Evolutionary conservation across 2,888 invertebrate genomes (phyloP), one percentile per base, ranked within the genome.

Genomic region (Lithophane ornitopus): DNA sequence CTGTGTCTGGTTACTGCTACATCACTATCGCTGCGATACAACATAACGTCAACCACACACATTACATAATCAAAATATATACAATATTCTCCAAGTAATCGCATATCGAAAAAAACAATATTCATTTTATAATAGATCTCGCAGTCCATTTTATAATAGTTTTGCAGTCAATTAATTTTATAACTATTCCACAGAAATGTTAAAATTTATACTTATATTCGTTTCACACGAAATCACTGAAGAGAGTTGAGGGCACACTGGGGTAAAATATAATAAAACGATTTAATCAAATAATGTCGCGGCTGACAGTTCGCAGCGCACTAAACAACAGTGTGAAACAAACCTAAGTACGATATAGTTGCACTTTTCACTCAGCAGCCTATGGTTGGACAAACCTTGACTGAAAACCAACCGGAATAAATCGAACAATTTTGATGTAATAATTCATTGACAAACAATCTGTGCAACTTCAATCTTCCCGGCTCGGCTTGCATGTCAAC

Each of bases 151-250:
- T 69, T 46, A 81, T 26, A 70, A 77, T 81, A 67, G 46, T 71
- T 49, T 76, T 59, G 82, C 76, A 83, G 76, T 83, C 76, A 76
- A 74, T 84, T 61, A 76, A 74, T 54, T 65, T 69, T 74, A 83
- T 26, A 66, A 67, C 62, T 80, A 84, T 77, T 81, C 62, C 66
- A 87, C 78, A 84, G 70, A 87, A 77, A 80, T 39, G 11, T 70
- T 41, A 19, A 74, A 75, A 76, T 76, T 66, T 82, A 85, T 80
- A 84, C 78, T 85, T 84, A 81, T 80, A 81, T 81, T 80, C 75
- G 85, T 79, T 77, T 75, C 73, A 85, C 85, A 85, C 66, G 74
- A 75, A 75, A 72, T 78, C n/a, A 74, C 70, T 61, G 72, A 72
- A 74, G 58, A 70, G 73, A 63, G 56, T 68, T 63, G 79, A 58